Base-by-base conservation (phyloP, 2,797 vertebrate genomes). In the Malurus splendens region DNA sequence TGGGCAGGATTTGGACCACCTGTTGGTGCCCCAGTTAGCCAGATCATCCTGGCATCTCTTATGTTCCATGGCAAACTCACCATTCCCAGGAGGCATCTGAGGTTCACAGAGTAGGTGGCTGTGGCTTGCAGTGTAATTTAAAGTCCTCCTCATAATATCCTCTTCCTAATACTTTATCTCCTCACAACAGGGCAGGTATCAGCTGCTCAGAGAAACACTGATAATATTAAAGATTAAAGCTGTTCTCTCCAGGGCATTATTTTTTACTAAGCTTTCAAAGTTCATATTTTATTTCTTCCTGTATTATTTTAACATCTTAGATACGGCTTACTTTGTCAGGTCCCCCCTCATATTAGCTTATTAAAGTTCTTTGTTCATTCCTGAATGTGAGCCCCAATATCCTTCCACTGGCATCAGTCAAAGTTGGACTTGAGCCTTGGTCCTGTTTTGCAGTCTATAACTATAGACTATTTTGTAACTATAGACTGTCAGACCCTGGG, bases 221-320 rank as follows among this genome's bases (percentile, higher is more conserved):
- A 75, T 71, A 75, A 76, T 80, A 87, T 59, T 38, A 13, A 82
- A 65, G 42, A 87, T 77, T 72, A 88, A 88, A 91, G 59, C 32
- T 30, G 7, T 64, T 33, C 25, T 93, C 41, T 89, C 55, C 6
- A 84, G 64, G 79, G 54, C 57, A 86, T 47, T 50, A 47, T 2
- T 73, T 83, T 95, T 93, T 87, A 77, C 87, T 82, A 88, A 65
- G 14, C 28, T 94, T 74, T 66, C 24, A 4, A 88, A 75, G 20
- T 62, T 41, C 9, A 45, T 65, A 1, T 88, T 92, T 77, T 73
- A 85, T 90, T 91, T 88, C 50, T 82, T 87, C 45, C 25, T 59
- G 41, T 52, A 77, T 86, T 89, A 45, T 84, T 91, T 86, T 75
- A 81, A 32, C 27, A 50, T 45, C 39, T 57, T 30, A n/a, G 15